Base-by-base conservation (phyloP, 2,113 vertebrate species). In the Mus pahari region DNA sequence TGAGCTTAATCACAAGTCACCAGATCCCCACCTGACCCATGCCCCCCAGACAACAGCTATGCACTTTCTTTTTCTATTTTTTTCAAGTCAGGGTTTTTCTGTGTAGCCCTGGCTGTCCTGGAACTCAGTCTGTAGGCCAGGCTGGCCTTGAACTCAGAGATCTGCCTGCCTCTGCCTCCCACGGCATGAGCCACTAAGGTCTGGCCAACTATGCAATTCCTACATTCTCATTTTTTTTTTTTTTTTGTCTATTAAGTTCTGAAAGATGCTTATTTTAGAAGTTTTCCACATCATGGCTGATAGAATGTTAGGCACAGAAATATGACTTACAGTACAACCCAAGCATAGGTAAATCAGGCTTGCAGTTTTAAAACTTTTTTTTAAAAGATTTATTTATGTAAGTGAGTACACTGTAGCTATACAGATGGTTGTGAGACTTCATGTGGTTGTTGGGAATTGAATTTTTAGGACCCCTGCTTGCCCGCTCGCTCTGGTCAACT, bases 171-270 rank as follows among this genome's bases (percentile, higher is more conserved):
- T 9, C 81, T 83, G 13, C 55, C 8, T 62, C 81, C 55, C 7
- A 8, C 42, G 24, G 22, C 1, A 2, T 26, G 55, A 1, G 1
- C 55, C 22, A 28, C 13, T 39, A n/a, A 14, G 50, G 13, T n/a
- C 55, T 83, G 55, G 81, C 24, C 8, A 91, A 89, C 31, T 89
- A 58, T 33, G 14, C 3, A 74, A 74, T 92, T 94, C 89, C 68
- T 90, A 42, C 10, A 89, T 92, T 97, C 48, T 83, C 31, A 48
- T 73, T 92, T 19, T 95, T 90, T 71, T 17, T 42, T 22, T 94
- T 73, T 92, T 19, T 95, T 90, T 71, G 22, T 42, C 26, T 94
- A 16, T 22, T 14, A 92, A 66, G 50, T 94, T 94, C 13, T 53
- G 86, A 95, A 86, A 86, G 10, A 28, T 66, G 24, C 39, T 94